Conservation (phyloP, 2,797 vertebrate genomes). For the Gallinago nigripennis region DNA sequence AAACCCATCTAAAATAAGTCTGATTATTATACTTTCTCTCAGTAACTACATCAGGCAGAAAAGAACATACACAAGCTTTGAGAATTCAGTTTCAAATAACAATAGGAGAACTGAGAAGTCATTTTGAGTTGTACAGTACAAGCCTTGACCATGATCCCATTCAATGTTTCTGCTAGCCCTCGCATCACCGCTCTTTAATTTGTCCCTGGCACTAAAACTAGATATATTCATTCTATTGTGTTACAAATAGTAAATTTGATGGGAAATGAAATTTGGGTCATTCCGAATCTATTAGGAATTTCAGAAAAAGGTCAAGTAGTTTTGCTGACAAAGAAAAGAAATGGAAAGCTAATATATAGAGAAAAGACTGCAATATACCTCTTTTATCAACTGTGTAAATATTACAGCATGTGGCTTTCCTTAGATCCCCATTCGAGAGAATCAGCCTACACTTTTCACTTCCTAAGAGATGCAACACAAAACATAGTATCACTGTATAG, state of each 20-base stretch:
- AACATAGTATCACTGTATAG: background rate
- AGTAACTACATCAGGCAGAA: background rate
- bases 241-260: background rate
- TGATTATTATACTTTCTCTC: background rate
- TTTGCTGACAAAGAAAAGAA: background rate
- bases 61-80: background rate
- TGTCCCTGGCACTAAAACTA: background rate
- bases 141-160: background rate
- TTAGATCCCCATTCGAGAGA: background rate
- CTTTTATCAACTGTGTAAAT: background rate
- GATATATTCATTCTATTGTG: background rate
- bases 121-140: background rate
- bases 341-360: background rate
- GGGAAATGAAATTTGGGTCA: background rate
- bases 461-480: background rate
- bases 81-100: background rate
- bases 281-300: background rate
- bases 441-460: background rate
- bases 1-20: background rate
- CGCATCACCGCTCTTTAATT: background rate
- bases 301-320: background rate
- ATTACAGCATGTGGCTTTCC: background rate
- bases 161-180: background rate
- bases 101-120: background rate
- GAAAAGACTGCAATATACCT: background rate